A percentile compares a stretch with the other conserved stretches of the same genome.
Conservation (phyloP, 1,140 invertebrate genomes). For the Drosophila malerkotliana region DNA sequence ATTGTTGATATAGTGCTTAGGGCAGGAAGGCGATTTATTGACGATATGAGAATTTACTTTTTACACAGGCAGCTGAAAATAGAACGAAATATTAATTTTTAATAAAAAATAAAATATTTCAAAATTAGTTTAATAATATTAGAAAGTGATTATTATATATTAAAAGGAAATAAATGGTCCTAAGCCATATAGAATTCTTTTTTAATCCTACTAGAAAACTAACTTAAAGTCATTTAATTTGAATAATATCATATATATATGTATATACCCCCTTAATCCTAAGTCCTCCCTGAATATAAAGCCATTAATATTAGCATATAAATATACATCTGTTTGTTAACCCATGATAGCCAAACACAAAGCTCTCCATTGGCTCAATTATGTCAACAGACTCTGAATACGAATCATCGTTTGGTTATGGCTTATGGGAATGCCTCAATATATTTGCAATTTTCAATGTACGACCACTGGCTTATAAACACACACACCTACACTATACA, state of each 20-base stretch:
- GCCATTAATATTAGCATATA: not conserved
- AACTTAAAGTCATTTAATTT: no score
- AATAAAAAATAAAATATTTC: not conserved
- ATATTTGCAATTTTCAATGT: conserved; percentile 42
- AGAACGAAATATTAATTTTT: not conserved
- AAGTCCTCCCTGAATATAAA: not conserved
- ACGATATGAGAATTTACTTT: conserved; percentile 35
- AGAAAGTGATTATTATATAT: not conserved
- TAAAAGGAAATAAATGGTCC: no score
- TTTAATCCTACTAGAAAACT: no score
- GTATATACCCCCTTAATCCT: not conserved
- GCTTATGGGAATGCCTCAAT: conserved; percentile 45
- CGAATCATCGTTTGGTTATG: conserved; percentile 32
- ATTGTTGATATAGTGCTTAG: conserved; percentile 40
- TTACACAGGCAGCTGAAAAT: conserved; percentile 26
- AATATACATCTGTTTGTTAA: not conserved
- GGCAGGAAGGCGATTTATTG: conserved; percentile 39
- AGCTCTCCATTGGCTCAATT: conserved; percentile 45
- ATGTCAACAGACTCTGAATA: conserved; percentile 38
- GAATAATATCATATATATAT: not conserved
- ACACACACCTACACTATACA: no score
- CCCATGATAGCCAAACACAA: conserved; percentile 20
- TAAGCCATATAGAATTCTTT: no score
- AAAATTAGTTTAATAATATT: not conserved
- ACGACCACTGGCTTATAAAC: not conserved